phyloP scores from a whole-genome alignment of 2,888 invertebrate species.

The Capitulum mitella region DNA sequence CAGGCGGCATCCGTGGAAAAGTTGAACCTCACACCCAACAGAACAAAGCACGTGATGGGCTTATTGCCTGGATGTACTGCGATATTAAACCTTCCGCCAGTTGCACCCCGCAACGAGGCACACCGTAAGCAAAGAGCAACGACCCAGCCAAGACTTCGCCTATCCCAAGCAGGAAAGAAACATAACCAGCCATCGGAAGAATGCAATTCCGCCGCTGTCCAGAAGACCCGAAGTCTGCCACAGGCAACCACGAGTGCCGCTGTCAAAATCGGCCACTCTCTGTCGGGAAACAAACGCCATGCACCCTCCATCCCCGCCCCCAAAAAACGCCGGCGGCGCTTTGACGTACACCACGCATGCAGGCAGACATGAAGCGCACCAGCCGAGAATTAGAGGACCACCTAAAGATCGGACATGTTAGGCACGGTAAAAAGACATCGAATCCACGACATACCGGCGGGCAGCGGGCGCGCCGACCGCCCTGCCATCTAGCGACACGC shows the following conservation, averaged over 20 bases:
- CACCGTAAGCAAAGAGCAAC: not conserved
- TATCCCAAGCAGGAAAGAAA: too few relatives aligned
- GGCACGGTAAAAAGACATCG: conserved; percentile 14
- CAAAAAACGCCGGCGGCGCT: too few relatives aligned
- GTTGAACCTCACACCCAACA: not conserved
- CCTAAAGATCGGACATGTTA: not conserved
- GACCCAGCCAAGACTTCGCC: too few relatives aligned
- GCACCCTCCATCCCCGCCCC: too few relatives aligned
- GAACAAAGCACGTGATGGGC: not conserved
- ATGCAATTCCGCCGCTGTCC: too few relatives aligned
- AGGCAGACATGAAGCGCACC: not conserved
- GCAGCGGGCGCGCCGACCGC: not conserved
- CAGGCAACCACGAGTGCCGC: too few relatives aligned
- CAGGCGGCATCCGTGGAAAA: not conserved
- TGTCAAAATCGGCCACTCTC: too few relatives aligned
- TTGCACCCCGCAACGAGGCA: not conserved
- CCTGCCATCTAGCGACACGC: conserved; percentile 8
- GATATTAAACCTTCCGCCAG: too few relatives aligned
- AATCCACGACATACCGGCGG: not conserved
- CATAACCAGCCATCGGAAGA: too few relatives aligned
- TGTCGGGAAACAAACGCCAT: too few relatives aligned
- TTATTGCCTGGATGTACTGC: conserved; percentile 3
- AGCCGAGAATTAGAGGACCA: conserved; percentile 5
- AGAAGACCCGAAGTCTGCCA: too few relatives aligned
- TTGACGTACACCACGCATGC: too few relatives aligned